Conservation (phyloP, 1,140 invertebrate genomes). For the Ridgeia piscesae region DNA sequence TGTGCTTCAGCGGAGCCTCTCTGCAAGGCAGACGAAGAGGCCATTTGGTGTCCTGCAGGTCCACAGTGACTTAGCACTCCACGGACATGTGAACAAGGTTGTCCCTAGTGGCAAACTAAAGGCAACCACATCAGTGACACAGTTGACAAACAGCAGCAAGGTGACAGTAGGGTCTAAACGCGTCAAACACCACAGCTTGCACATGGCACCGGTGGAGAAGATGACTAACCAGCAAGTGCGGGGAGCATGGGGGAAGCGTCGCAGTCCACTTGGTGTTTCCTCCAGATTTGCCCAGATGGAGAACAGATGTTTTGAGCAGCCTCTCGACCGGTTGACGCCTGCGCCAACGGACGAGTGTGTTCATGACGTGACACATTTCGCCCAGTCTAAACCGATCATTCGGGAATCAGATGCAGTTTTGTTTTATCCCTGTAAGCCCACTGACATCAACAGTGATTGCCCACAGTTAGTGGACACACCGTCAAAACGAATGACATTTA, state of each 20-base stretch:
- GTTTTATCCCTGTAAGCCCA: not conserved
- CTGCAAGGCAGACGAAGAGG: not conserved
- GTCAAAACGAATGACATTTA: conserved; percentile 9
- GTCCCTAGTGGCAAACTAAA: not conserved
- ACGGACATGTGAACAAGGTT: not conserved
- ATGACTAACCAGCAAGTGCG: not conserved
- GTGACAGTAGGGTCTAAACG: not conserved
- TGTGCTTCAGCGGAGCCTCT: not conserved
- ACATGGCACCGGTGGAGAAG: not conserved
- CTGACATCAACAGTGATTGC: not conserved
- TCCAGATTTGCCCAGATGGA: not conserved
- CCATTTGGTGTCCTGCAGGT: not conserved
- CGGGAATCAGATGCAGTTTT: not conserved
- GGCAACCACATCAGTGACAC: not conserved
- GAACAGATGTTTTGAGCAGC: not conserved
- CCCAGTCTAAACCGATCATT: not conserved
- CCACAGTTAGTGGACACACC: not conserved
- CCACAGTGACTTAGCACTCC: not conserved
- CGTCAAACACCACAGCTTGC: not conserved
- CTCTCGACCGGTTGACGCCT: not conserved
- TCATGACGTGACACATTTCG: not conserved
- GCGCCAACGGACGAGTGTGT: not conserved
- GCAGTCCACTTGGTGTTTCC: not conserved
- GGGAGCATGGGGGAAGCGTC: not conserved
- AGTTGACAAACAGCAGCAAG: not conserved